phyloP scores from a whole-genome alignment of 2,113 vertebrate genomes.

The Pyrgilauda ruficollis region DNA sequence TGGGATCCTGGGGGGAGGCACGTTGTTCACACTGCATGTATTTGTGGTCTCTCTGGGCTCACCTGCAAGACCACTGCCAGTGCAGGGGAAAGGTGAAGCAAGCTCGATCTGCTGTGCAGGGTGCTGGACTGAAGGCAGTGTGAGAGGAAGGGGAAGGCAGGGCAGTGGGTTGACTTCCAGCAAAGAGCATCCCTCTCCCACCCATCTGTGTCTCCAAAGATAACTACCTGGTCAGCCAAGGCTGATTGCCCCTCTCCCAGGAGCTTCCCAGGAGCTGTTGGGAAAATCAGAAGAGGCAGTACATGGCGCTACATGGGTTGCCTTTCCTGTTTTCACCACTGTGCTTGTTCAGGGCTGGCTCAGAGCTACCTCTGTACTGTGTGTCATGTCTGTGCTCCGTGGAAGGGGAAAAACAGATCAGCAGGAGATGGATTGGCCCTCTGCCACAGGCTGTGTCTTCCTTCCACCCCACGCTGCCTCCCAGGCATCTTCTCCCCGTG shows the following conservation, averaged over 20 bases:
- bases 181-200: neutral
- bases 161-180: neutral
- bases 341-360: neutral
- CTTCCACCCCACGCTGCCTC: neutral
- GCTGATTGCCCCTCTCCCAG: neutral
- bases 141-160: neutral
- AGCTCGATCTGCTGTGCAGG: neutral
- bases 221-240: neutral
- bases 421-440: neutral
- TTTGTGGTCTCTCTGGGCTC: neutral
- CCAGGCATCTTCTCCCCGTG: fast-evolving
- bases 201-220: neutral
- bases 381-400: fast-evolving
- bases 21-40: fast-evolving
- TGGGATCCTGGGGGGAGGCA: neutral
- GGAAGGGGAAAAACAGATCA: neutral
- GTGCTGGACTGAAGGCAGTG: neutral
- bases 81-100: neutral
- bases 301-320: fast-evolving
- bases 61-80: neutral
- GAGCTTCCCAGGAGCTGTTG: neutral
- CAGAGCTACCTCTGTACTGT: neutral
- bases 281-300: neutral
- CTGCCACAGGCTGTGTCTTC: neutral
- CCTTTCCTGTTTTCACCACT: neutral